Conservation (phyloP, 2,113 vertebrate species). For the Calidris pugnax region DNA sequence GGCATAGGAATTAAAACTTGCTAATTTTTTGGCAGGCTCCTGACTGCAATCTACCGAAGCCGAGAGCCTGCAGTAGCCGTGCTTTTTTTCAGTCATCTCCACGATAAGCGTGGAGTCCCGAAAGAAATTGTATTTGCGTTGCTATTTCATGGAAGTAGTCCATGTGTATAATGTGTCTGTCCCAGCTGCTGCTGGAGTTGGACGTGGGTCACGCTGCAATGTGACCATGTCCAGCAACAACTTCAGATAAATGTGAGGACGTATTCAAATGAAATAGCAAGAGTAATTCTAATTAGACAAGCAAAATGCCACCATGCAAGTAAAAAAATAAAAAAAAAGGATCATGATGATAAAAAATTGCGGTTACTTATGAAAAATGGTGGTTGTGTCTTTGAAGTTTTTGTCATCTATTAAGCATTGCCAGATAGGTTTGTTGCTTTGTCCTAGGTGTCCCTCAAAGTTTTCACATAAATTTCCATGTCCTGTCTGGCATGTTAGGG, state of each 20-base stretch:
- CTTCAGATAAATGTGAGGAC: not conserved
- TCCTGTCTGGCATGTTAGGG: not conserved
- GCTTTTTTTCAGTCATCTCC: not conserved
- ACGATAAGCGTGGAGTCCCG: not conserved
- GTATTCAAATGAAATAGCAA: not conserved
- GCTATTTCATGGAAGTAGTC: not conserved
- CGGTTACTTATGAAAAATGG: not conserved
- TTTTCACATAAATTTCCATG: not conserved
- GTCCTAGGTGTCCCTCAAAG: not conserved
- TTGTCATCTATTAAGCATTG: not conserved
- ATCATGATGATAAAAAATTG: not conserved
- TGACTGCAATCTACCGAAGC: not conserved
- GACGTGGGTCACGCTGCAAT: accelerated
- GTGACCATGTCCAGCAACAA: not conserved
- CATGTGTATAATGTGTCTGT: accelerated
- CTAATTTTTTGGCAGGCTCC: not conserved
- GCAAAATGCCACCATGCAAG: not conserved
- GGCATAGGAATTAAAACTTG: not conserved
- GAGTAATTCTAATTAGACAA: not conserved
- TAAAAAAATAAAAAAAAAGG: not conserved
- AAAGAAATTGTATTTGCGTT: not conserved
- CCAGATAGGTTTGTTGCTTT: not conserved
- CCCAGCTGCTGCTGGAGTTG: not conserved
- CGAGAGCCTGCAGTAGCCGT: not conserved
- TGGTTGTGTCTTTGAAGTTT: not conserved